Evolutionary conservation across 2,888 invertebrate species (phyloP).

Genomic region (Uloborus plumipes): DNA sequence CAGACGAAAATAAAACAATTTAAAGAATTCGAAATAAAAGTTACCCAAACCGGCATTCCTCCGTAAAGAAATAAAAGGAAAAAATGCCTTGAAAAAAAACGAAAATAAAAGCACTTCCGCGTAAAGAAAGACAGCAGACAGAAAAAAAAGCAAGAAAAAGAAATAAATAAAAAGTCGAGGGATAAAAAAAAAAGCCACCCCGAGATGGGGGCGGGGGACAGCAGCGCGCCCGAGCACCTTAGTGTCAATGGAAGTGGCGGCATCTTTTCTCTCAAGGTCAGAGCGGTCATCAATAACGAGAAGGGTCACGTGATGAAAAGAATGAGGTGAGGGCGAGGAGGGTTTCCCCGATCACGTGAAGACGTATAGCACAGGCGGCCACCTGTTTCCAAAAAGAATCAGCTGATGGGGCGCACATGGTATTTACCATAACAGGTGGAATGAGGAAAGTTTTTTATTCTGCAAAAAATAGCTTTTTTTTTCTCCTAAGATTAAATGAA

Average conservation of each 20-base stretch:
- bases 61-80: no score
- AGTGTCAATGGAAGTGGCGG: slow-evolving; percentile 51
- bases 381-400: slow-evolving; percentile 46
- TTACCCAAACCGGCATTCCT: no score
- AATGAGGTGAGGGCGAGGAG: slow-evolving; percentile 32
- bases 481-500: no score
- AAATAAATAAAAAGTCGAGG: slow-evolving; percentile 19
- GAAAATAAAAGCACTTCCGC: slow-evolving; percentile 9
- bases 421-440: no score
- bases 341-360: slow-evolving; percentile 32
- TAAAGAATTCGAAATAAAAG: slow-evolving; percentile 3
- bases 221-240: slow-evolving; percentile 12
- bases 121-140: slow-evolving; percentile 12
- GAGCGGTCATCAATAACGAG: slow-evolving; percentile 49
- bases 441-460: no score
- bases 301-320: slow-evolving; percentile 33
- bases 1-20: neutral
- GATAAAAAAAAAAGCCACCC: slow-evolving; percentile 11
- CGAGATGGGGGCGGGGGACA: slow-evolving; percentile 7
- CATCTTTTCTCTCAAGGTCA: slow-evolving; percentile 52
- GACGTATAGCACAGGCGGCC: slow-evolving; percentile 23
- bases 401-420: slow-evolving; percentile 20
- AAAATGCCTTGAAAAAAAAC: neutral
- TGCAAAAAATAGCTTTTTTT: no score
- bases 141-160: slow-evolving; percentile 14